phyloP scores from a whole-genome alignment of 2,113 vertebrate genomes.

The Gulo gulo region DNA sequence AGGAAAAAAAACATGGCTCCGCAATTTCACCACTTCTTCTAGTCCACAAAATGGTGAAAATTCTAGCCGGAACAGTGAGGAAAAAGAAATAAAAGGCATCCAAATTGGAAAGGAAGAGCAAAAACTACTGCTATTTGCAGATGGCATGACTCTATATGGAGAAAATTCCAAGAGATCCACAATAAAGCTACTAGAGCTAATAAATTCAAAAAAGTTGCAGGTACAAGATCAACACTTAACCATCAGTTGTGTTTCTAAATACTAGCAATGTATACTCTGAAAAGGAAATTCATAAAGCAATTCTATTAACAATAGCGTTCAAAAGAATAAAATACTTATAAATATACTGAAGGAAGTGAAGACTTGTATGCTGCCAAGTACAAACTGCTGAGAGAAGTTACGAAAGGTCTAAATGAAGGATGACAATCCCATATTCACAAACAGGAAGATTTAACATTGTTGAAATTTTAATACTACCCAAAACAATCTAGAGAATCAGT shows the following conservation, averaged over 20 bases:
- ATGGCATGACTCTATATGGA: background rate
- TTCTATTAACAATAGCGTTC: background rate
- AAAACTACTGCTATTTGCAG: background rate
- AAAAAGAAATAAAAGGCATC: background rate
- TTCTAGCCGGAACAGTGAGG: background rate
- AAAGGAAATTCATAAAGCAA: background rate
- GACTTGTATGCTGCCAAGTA: background rate
- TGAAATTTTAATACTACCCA: background rate
- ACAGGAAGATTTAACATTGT: background rate
- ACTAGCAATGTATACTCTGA: background rate
- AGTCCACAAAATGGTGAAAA: background rate
- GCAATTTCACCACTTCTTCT: background rate
- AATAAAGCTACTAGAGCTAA: background rate
- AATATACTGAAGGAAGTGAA: background rate
- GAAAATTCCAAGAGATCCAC: background rate
- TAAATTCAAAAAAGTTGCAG: background rate
- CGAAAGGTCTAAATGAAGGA: background rate
- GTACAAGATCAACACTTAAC: background rate
- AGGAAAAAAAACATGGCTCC: background rate
- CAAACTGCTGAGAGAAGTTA: background rate
- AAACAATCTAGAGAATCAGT: background rate
- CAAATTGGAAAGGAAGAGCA: background rate
- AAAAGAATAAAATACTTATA: background rate
- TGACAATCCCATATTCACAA: background rate
- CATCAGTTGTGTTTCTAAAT: background rate